Percentiles rank a stretch among this genome's conserved stretches.
These are phyloP conservation scores for Pelobates fuscus DNA, from an alignment of 2,113 vertebrate species.

Conservation along the genomic window DNA sequence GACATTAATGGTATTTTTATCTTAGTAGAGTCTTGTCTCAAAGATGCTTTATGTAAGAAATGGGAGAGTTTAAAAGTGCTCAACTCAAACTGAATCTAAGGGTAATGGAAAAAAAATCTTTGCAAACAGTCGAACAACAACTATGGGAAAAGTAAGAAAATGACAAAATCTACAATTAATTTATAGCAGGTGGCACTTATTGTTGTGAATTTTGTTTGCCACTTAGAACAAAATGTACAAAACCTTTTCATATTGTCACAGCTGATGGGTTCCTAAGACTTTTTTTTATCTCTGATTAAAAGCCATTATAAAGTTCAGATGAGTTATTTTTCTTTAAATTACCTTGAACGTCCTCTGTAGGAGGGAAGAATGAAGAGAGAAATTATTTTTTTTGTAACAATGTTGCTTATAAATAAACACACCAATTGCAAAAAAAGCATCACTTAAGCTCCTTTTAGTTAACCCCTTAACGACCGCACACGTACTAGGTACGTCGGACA, in stretches of 20 bases:
- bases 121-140: slow-evolving; percentile 5
- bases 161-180: slow-evolving; percentile 7
- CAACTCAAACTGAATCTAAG: slow-evolving; percentile 16
- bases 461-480: too few species aligned
- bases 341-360: too few species aligned
- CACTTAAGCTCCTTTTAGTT: too few species aligned
- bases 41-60: slow-evolving; percentile 2
- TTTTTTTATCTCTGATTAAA: neutral
- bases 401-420: too few species aligned
- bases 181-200: slow-evolving; percentile 15
- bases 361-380: neutral
- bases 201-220: slow-evolving; percentile 2
- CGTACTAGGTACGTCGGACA: too few species aligned
- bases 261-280: neutral
- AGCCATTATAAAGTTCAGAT: neutral
- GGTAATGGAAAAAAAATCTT: slow-evolving; percentile 12
- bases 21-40: slow-evolving; percentile 1
- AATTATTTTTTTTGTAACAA: too few species aligned
- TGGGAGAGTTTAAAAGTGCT: slow-evolving; percentile 33
- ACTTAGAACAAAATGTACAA: neutral
- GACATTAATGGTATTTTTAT: slow-evolving; percentile 36
- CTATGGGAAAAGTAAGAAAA: slow-evolving; percentile 9
- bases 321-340: neutral
- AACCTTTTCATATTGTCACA: neutral
- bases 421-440: too few species aligned